Evolutionary conservation across 2,797 vertebrate species (phyloP), one percentile per base, ranked within the genome.

Genomic region (Chelon labrosus): DNA sequence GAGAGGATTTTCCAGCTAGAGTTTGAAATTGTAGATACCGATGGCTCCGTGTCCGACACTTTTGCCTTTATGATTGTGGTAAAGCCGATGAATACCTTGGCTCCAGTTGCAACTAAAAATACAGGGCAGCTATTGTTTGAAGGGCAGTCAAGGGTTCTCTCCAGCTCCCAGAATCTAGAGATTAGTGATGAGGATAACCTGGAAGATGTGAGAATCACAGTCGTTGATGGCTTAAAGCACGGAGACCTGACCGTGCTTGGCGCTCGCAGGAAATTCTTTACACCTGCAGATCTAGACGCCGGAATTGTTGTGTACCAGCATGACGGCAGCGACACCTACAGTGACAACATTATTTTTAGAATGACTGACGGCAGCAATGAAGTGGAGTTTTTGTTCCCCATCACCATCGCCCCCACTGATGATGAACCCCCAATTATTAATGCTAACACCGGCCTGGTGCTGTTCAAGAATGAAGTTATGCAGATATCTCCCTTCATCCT

Each of bases 51-150:
- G 38, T 98, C 96, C 1, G 94, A 96, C 35, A 84, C 94, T 0
- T 98, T 97, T 83, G 95, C 94, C 57, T 97, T 98, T 66, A 83
- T 93, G 92, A 96, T 97, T 79, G 94, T 97, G 49, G 94, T 97
- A 41, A 97, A 97, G 76, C 94, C 96, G 41, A 94, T 95, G 93
- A 97, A 97, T 86, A 94, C 93, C 0, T 83, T 97, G 90, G 96
- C 96, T 31, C 96, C 96, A 0, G 91, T 96, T 39, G 95, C 93
- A 0, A 94, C 93, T 74, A 94, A 93, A 86, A 95, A 94, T 80
- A 92, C 93, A 9, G 95, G 96, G 3, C 95, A 97, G 75, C 84
- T 96, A 80, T 92, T 97, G 73, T 96, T 96, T 81, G 96, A 97
- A 87, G 96, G 96, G 3, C 96, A 97, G 75, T 96, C 96, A 13